A percentile compares a stretch with the other conserved stretches of the same genome.
Conservation (phyloP, 2,888 invertebrate genomes). For the Habrosyne pyritoides region DNA sequence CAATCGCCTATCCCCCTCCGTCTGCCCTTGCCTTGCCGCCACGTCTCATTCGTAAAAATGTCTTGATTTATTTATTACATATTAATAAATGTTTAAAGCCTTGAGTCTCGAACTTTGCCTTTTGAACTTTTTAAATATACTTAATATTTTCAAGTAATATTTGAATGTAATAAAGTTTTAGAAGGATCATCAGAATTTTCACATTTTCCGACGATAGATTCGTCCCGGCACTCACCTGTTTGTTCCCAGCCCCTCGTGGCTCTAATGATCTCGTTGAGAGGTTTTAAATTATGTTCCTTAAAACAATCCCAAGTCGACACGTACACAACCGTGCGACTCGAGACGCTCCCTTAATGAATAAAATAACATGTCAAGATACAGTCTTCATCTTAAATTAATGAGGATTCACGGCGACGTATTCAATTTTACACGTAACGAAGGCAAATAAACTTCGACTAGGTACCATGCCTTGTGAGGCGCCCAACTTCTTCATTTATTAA, state of each 20-base stretch:
- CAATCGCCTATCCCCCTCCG: constrained; percentile 35
- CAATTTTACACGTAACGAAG: constrained; percentile 78
- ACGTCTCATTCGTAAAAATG: background rate
- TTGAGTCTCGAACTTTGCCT: background rate
- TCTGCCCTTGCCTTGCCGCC: constrained; percentile 13
- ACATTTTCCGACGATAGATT: constrained; percentile 7
- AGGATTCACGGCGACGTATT: constrained; percentile 75
- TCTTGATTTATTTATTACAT: background rate
- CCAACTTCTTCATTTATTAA: constrained; percentile 69
- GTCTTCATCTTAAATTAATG: constrained; percentile 81
- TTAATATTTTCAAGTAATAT: background rate
- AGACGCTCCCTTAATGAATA: constrained; percentile 76
- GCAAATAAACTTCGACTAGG: constrained; percentile 71
- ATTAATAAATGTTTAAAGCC: background rate
- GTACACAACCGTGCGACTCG: constrained; percentile 62
- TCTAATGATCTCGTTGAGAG: constrained; percentile 74
- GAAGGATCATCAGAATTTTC: background rate
- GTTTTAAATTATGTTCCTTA: constrained; percentile 78
- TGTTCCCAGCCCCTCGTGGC: constrained; percentile 17
- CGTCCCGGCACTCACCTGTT: background rate
- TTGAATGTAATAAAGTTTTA: background rate
- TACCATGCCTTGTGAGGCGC: constrained; percentile 33
- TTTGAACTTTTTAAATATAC: background rate
- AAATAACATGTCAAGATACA: constrained; percentile 81
- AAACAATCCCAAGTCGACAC: constrained; percentile 75